A percentile compares a stretch with the other conserved stretches of the same genome.
phyloP scores from a whole-genome alignment of 37 sponge, comb jelly and placozoan genomes.

The Aplysina aerophoba region DNA sequence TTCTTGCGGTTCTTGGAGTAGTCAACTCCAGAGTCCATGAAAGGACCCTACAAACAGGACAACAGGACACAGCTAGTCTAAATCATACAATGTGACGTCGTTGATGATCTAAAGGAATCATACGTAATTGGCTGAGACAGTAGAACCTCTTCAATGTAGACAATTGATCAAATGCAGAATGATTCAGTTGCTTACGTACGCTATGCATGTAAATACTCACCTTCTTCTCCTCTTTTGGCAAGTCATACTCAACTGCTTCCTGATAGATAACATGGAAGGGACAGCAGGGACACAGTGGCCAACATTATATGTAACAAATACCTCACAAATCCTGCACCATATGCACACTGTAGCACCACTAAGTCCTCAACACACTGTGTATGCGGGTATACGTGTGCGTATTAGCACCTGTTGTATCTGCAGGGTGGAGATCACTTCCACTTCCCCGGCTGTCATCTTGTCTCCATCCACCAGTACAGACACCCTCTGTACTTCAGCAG shows the following conservation, averaged over 20 bases:
- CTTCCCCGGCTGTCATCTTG: background rate
- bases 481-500: slow-evolving; percentile 17
- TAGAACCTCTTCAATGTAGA: too few species aligned
- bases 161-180: too few species aligned
- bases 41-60: slow-evolving; percentile 46
- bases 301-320: too few species aligned
- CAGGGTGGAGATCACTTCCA: slow-evolving; percentile 16
- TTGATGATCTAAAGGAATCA: too few species aligned
- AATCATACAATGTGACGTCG: background rate
- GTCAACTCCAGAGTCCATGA: slow-evolving; percentile 57
- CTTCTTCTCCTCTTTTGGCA: background rate
- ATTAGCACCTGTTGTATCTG: background rate
- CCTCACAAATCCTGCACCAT: background rate
- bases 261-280: background rate
- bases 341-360: too few species aligned
- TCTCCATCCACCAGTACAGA: slow-evolving; percentile 25
- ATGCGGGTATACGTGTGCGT: background rate
- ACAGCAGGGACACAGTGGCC: background rate
- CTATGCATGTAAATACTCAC: too few species aligned
- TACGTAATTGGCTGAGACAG: slow-evolving; percentile 6
- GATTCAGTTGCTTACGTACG: too few species aligned
- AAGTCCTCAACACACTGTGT: too few species aligned
- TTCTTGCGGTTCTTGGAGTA: slow-evolving; percentile 66
- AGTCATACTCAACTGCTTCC: background rate
- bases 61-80: background rate